These are phyloP conservation scores for Andrena bicolor DNA, from an alignment of 2,888 invertebrate species.

Conservation along the genomic window DNA sequence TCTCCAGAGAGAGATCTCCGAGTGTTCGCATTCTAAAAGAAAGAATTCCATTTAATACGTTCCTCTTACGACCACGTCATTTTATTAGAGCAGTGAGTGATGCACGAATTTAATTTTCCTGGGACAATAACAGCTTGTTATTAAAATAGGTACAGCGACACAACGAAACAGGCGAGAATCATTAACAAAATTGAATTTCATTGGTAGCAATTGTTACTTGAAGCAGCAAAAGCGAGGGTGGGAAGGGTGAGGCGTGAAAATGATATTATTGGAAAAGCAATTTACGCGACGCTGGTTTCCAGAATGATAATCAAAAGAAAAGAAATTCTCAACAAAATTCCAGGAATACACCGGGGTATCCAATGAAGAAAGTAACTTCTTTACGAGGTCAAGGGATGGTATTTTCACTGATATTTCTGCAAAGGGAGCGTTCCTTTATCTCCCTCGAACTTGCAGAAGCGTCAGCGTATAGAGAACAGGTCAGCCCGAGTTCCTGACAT, in stretches of 20 bases:
- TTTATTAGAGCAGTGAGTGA: not conserved
- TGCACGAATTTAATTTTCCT: conserved; percentile 16
- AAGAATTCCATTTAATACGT: conserved; percentile 20
- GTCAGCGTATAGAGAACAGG: conserved; percentile 51
- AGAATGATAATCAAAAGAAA: conserved; percentile 11
- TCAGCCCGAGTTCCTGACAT: conserved; percentile 64
- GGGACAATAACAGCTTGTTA: not conserved
- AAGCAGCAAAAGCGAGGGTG: not conserved
- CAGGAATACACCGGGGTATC: conserved; percentile 13
- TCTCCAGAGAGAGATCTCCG: not conserved
- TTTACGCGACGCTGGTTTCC: conserved; percentile 20
- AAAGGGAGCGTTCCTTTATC: conserved; percentile 30
- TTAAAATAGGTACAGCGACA: not conserved
- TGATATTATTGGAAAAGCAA: conserved; percentile 37
- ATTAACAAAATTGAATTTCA: not conserved
- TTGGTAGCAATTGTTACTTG: not conserved
- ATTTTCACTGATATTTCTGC: conserved; percentile 47
- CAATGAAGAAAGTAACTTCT: conserved; percentile 40
- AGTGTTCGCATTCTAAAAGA: not conserved
- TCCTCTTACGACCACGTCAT: not conserved
- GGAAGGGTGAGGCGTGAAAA: not conserved
- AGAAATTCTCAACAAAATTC: conserved; percentile 15
- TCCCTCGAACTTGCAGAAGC: conserved; percentile 34
- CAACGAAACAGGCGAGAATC: not conserved
- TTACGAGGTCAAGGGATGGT: conserved; percentile 40